Evolutionary conservation across 1,140 invertebrate species (phyloP).

Genomic region (Tyrophagus putrescentiae): DNA sequence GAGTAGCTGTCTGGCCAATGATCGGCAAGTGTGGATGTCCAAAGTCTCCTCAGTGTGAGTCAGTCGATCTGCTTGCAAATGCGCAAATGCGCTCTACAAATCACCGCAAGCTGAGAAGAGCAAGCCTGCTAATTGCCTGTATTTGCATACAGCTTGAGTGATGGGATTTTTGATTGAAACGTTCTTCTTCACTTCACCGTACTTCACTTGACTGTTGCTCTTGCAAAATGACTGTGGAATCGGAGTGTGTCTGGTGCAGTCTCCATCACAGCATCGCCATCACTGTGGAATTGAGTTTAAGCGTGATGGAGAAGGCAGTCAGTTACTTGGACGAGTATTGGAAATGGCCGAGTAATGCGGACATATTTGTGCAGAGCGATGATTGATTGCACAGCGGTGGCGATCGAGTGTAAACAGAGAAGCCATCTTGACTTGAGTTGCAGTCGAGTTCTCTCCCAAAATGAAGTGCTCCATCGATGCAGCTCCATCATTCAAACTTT

Average conservation of each 20-base stretch:
- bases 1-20: too few relatives aligned
- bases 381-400: constrained; percentile 6
- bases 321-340: background rate
- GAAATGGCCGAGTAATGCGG: constrained; percentile 4
- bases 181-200: background rate
- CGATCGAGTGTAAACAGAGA: constrained; percentile 13
- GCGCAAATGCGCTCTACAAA: too few relatives aligned
- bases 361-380: constrained; percentile 6
- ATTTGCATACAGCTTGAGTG: constrained; percentile 11
- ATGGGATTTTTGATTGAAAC: constrained; percentile 11
- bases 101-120: too few relatives aligned
- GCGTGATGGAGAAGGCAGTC: background rate
- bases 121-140: background rate
- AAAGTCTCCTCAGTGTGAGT: too few relatives aligned
- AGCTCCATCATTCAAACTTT: background rate
- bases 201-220: too few relatives aligned
- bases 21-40: too few relatives aligned
- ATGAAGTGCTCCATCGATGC: background rate
- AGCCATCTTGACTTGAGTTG: too few relatives aligned
- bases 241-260: too few relatives aligned
- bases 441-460: too few relatives aligned
- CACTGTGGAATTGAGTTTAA: background rate
- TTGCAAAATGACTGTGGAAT: too few relatives aligned
- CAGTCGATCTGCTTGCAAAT: too few relatives aligned
- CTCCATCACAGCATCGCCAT: too few relatives aligned